Base-by-base conservation (phyloP, 2,113 vertebrate species). In the Nothoprocta perdicaria region DNA sequence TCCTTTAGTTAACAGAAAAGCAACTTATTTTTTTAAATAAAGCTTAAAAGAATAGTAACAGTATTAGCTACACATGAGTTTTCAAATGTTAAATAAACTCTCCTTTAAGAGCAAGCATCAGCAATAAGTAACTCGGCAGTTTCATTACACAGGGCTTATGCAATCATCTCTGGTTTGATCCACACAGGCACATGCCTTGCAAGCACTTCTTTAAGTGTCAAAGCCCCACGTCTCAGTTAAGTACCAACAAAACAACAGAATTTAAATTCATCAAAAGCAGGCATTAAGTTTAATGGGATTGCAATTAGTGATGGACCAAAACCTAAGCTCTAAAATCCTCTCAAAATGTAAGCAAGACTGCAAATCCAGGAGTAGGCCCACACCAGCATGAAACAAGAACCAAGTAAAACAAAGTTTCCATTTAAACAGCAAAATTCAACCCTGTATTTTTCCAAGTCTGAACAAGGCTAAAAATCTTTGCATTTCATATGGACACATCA, bases 21-120 rank as follows among this genome's bases (percentile, higher is more conserved):
- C 90, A 95, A 91, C 84, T 94, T 10, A 9, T n/a, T 61, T 50
- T 85, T 86, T 65, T 77, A 89, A 94, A 88, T 94, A 84, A 94
- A 80, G 40, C 81, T 73, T 83, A 61, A 89, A 78, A 91, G 80
- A 95, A 66, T 75, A 57, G 76, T 79, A 95, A 92, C 66, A 58
- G 78, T 86, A 94, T 92, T 91, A 92, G 85, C 72, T 53, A 86
- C 87, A 68, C 82, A 21, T 75, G 29, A 46, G n/a, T 68, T 94
- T 89, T 67, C 69, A 88, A 78, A 88, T 1, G 3, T 79, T 68
- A 84, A 93, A 83, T 65, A 86, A 95, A 75, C 31, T 69, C 38
- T 26, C 73, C 18, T 33, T 60, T 61, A 71, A 74, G 61, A 94
- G 84, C 35, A 78, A 89, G 57, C 84, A 76, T 92, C 88, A 96